Evolutionary conservation across 2,888 invertebrate genomes (phyloP).

Genomic region (Drosophila merina): DNA sequence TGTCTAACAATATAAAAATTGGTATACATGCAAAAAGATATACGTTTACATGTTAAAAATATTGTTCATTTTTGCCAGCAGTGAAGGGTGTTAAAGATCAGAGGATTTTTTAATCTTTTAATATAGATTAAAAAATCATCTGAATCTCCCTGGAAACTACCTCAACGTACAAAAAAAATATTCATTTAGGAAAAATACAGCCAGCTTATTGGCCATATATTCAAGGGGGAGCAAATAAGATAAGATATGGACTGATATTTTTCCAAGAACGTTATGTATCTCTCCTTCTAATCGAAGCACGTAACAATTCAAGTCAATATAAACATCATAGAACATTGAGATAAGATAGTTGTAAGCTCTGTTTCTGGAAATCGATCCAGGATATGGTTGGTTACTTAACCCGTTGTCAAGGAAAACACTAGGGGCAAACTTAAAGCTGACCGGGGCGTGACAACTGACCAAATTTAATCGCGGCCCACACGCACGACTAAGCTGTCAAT

Average conservation of each 20-base stretch:
- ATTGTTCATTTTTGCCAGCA: background rate
- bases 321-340: background rate
- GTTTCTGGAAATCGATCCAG: slow-evolving; percentile 21
- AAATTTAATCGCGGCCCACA: slow-evolving; percentile 45
- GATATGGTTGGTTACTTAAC: slow-evolving; percentile 23
- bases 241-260: slow-evolving; percentile 30
- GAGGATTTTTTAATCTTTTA: slow-evolving; percentile 22
- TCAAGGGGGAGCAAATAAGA: slow-evolving; percentile 1
- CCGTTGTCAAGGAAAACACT: slow-evolving; percentile 21
- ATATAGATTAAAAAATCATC: too few relatives aligned
- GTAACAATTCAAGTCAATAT: background rate
- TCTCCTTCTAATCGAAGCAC: slow-evolving; percentile 7
- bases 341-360: background rate
- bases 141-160: background rate
- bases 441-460: slow-evolving; percentile 61
- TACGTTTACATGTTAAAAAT: background rate
- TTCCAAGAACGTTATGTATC: background rate
- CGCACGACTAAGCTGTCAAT: slow-evolving; percentile 43
- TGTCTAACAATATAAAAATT: slow-evolving; percentile 50
- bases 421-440: slow-evolving; percentile 12
- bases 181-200: background rate
- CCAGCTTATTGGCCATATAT: background rate
- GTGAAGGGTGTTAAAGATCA: slow-evolving; percentile 21
- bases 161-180: background rate
- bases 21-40: slow-evolving; percentile 18